Base-by-base conservation (phyloP, 2,888 invertebrate species). In the Neoascia interrupta region DNA sequence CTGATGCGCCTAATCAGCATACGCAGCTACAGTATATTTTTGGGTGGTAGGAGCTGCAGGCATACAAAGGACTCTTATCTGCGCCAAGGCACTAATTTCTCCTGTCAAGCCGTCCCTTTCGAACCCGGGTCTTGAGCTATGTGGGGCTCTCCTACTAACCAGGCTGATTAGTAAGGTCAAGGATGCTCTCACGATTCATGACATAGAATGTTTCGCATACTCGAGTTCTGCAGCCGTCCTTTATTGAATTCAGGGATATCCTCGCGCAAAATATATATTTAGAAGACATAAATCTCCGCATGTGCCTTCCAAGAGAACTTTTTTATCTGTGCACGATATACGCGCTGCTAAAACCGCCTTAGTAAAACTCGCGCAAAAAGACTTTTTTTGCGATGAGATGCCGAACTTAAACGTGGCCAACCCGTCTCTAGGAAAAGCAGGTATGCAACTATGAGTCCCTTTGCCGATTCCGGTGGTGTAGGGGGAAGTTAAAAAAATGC, bases 401-500 rank as follows among this genome's bases (percentile, higher is more conserved):
- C 34, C 15, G 1, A 13, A 1, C 5, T 19, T 76, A 15, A 11
- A 8, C 2, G 13, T 2, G 49, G 39, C 1, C 31, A 68, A 15
- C 37, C 69, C 13, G 28, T 82, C 5, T 10, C 60, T 15, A 18
- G 1, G 0, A 70, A 37, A 16, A 51, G 76, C 15, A 79, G 72
- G 15, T 64, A 73, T 16, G 49, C 4, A 6, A 4, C 10, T 31
- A 6, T 82, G 28, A 21, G 23, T 19, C 79, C 81, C 5, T 82
- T 82, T 47, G 49, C 81, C 5, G 80, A 81, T 16, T 11, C 41
- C 3, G n/a, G 37, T 8, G 73, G 76, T 1, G 18, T 81, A 5
- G 81, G 81, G 11, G 79, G 81, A 5, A 74, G 82, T 51, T 21
- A 75, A 3, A 31, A 61, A 2, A 82, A 82, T 15, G 64, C 79